A percentile compares a stretch with the other conserved stretches of the same genome.
These are phyloP conservation scores for Plumapathes pennacea DNA, from an alignment of 92 coral and sea anemone species.

Conservation along the genomic window DNA sequence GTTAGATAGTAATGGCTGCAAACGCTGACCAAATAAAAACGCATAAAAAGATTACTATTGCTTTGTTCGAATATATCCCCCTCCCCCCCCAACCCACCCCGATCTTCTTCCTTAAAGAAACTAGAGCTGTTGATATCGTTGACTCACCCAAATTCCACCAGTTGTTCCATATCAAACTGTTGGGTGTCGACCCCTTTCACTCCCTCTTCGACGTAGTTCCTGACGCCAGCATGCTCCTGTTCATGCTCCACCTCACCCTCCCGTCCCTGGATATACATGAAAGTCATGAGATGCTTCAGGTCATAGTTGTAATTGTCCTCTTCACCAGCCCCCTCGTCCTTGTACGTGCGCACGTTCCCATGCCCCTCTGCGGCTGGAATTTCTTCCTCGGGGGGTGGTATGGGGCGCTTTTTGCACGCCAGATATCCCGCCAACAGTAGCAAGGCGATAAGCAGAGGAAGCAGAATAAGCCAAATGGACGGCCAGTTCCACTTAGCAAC, in stretches of 20 bases:
- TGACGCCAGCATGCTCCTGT: conserved; percentile 20
- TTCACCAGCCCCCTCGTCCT: conserved; percentile 51
- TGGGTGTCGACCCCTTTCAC: conserved; percentile 55
- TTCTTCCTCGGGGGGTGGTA: conserved; percentile 1
- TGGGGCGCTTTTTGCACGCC: conserved; percentile 24
- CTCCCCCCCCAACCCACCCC: not conserved
- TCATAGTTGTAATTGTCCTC: conserved; percentile 49
- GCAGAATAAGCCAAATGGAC: conserved; percentile 37
- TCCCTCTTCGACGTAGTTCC: conserved; percentile 44
- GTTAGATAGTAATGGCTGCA: too few species aligned
- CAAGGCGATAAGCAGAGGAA: conserved; percentile 29
- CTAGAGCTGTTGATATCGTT: not conserved
- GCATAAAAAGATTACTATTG: not conserved
- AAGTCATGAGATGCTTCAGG: conserved; percentile 57
- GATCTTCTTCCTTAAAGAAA: not conserved
- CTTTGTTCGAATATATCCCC: not conserved
- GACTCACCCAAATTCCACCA: conserved; percentile 57
- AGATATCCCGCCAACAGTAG: conserved; percentile 40
- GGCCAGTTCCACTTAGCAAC: conserved; percentile 34
- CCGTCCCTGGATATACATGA: conserved; percentile 17
- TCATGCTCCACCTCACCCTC: conserved; percentile 16
- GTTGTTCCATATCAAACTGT: conserved; percentile 41
- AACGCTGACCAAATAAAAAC: not conserved
- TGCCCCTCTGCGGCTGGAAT: conserved; percentile 40
- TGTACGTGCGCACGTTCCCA: conserved; percentile 52